Percentiles rank a stretch among this genome's conserved stretches.
These are phyloP conservation scores for Thera obeliscata DNA, from an alignment of 2,888 invertebrate genomes.

Conservation along the genomic window DNA sequence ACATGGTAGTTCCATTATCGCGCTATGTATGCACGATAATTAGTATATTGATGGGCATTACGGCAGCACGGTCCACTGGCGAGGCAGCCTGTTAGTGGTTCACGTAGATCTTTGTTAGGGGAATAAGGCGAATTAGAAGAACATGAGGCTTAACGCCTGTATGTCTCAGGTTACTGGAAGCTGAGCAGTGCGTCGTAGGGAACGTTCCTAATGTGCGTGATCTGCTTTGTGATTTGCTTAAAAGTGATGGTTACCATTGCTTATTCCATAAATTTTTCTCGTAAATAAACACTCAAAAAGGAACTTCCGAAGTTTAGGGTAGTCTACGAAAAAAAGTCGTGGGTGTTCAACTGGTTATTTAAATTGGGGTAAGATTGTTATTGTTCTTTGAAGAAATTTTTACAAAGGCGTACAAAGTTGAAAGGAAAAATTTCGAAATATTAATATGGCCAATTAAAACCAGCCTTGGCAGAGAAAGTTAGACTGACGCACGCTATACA, in stretches of 20 bases:
- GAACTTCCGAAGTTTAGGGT: neutral
- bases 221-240: no score
- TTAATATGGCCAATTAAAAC: conserved; percentile 6
- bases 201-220: no score
- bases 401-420: neutral
- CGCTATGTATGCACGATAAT: conserved; percentile 51
- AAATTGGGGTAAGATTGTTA: neutral
- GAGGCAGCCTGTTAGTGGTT: conserved; percentile 1
- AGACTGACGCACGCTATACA: conserved; percentile 23
- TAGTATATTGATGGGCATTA: conserved; percentile 48
- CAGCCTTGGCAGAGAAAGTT: conserved; percentile 21
- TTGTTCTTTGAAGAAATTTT: conserved; percentile 1
- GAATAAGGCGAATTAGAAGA: neutral
- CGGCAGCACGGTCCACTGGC: conserved; percentile 23
- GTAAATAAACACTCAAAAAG: no score
- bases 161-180: no score
- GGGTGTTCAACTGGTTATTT: neutral
- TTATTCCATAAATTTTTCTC: no score
- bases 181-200: no score
- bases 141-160: no score
- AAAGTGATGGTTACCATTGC: no score
- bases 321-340: neutral
- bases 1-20: conserved; percentile 60
- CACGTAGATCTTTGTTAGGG: conserved; percentile 5
- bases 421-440: conserved; percentile 12